phyloP scores from a whole-genome alignment of 2,113 vertebrate species.

The Castor canadensis region DNA sequence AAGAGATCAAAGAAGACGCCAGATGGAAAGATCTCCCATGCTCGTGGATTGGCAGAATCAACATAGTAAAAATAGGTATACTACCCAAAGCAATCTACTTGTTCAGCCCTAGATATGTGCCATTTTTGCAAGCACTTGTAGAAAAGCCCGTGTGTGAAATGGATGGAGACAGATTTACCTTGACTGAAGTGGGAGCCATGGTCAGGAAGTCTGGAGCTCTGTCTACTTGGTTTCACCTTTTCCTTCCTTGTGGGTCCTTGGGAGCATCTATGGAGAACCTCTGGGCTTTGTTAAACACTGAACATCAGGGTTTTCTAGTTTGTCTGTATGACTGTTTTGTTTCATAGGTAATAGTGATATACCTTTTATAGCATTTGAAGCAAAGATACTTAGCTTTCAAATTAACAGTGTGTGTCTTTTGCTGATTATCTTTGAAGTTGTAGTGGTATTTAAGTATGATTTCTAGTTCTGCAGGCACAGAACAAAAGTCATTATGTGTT shows the following conservation, averaged over 20 bases:
- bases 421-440: constrained; percentile 15
- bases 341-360: background rate
- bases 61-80: too few species aligned
- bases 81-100: too few species aligned
- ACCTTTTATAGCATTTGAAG: background rate
- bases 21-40: too few species aligned
- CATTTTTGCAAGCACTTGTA: background rate
- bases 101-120: background rate
- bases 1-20: too few species aligned
- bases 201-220: background rate
- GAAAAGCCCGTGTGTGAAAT: background rate
- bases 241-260: background rate
- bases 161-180: background rate
- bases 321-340: background rate
- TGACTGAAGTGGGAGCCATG: background rate
- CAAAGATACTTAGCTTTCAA: constrained; percentile 29
- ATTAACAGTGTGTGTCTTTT: constrained; percentile 33
- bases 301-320: background rate
- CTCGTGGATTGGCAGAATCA: too few species aligned
- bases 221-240: background rate
- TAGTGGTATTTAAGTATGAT: constrained; percentile 40
- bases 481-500: constrained; percentile 37
- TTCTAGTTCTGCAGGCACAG: constrained; percentile 38
- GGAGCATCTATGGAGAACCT: background rate
- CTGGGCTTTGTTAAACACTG: background rate